Percentiles rank a stretch among this genome's conserved stretches.
These are phyloP conservation scores for Cataglyphis altisquamis DNA, from an alignment of 2,888 invertebrate genomes.

Conservation along the genomic window DNA sequence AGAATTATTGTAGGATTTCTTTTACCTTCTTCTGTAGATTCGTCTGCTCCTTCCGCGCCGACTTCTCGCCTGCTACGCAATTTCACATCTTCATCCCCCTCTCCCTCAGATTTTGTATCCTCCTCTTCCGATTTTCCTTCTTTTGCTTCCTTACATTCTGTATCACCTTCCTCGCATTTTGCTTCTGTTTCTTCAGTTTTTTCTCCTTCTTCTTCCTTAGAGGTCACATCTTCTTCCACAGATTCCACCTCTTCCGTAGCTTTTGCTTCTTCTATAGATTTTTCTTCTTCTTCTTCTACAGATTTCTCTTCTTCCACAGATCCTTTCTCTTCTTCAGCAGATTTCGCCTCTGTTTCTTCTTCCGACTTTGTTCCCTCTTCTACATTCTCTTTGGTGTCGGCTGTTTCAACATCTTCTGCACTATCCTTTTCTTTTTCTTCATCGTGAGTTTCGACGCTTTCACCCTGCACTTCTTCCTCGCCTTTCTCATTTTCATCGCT, in stretches of 20 bases:
- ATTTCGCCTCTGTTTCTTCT: slow-evolving; percentile 25
- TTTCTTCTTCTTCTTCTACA: slow-evolving; percentile 64
- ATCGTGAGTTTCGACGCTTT: slow-evolving; percentile 59
- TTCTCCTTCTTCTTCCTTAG: slow-evolving; percentile 41
- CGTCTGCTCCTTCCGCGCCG: slow-evolving; percentile 61
- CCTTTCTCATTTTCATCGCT: slow-evolving; percentile 68
- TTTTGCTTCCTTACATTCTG: slow-evolving; percentile 53
- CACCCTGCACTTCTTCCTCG: slow-evolving; percentile 59
- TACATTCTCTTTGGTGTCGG: slow-evolving; percentile 53
- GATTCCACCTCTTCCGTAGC: slow-evolving; percentile 50
- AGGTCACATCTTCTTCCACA: slow-evolving; percentile 48
- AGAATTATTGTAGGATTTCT: slow-evolving; percentile 10
- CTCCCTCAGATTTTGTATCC: slow-evolving; percentile 48
- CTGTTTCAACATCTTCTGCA: slow-evolving; percentile 62
- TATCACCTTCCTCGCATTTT: slow-evolving; percentile 55
- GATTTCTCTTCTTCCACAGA: slow-evolving; percentile 67
- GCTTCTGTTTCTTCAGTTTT: slow-evolving; percentile 57
- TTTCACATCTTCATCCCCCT: slow-evolving; percentile 61
- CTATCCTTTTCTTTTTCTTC: slow-evolving; percentile 62
- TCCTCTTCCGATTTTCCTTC: slow-evolving; percentile 55
- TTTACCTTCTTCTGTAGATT: slow-evolving; percentile 69
- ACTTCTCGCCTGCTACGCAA: slow-evolving; percentile 65
- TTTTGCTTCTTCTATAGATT: slow-evolving; percentile 57
- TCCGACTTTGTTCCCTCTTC: slow-evolving; percentile 53
- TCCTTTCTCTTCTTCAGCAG: slow-evolving; percentile 58